Percentiles rank a stretch among this genome's conserved stretches.
Conservation (phyloP, 2,888 invertebrate genomes). For the Andrena dorsata region DNA sequence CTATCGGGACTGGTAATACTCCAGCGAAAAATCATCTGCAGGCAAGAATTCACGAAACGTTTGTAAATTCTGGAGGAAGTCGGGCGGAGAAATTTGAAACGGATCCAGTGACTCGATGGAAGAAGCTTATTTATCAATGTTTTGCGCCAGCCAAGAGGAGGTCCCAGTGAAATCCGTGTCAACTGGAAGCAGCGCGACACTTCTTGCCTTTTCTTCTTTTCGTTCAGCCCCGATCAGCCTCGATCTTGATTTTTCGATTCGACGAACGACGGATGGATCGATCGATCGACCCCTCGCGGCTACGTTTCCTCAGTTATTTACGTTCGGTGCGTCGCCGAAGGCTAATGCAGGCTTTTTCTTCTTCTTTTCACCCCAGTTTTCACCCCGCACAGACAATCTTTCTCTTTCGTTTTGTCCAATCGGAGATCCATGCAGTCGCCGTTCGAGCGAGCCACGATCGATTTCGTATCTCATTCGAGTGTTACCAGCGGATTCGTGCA, state of each 20-base stretch:
- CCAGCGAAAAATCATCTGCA: no score
- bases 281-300: slow-evolving; percentile 77
- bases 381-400: slow-evolving; percentile 12
- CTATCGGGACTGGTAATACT: not conserved
- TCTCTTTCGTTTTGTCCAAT: slow-evolving; percentile 36
- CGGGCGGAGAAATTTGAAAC: not conserved
- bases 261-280: slow-evolving; percentile 74
- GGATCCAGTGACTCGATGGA: not conserved
- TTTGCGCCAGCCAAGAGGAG: not conserved
- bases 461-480: slow-evolving; percentile 14
- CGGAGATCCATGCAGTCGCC: slow-evolving; percentile 56
- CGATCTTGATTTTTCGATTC: slow-evolving; percentile 28
- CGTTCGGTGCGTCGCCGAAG: slow-evolving; percentile 15
- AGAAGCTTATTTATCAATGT: not conserved
- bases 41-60: no score
- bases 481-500: slow-evolving; percentile 27
- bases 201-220: slow-evolving; percentile 27
- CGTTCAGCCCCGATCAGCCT: slow-evolving; percentile 18
- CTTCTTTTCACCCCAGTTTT: slow-evolving; percentile 40
- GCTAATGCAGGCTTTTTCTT: slow-evolving; percentile 52
- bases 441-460: slow-evolving; percentile 37
- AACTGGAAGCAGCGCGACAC: slow-evolving; percentile 14
- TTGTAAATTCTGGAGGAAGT: not conserved
- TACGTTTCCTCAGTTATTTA: slow-evolving; percentile 31
- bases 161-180: not conserved